A percentile compares a stretch with the other conserved stretches of the same genome.
These are phyloP conservation scores for Scaptomyza hsui DNA, from an alignment of 1,140 invertebrate genomes.

Conservation along the genomic window DNA sequence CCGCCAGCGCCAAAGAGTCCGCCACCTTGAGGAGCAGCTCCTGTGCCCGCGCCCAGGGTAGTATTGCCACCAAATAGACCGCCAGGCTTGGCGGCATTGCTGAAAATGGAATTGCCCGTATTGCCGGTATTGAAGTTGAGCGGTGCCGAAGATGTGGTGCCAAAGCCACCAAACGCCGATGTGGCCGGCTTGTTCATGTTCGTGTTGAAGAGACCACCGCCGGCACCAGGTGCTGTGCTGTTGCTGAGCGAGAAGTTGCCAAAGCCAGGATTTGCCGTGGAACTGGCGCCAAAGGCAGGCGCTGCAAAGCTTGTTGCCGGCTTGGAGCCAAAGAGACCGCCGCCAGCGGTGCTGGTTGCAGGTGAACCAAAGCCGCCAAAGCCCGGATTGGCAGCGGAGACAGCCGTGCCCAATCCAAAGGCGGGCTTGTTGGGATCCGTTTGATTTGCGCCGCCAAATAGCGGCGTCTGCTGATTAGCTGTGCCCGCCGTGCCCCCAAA, in stretches of 20 bases:
- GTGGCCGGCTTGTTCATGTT: conserved; percentile 85
- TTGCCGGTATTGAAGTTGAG: conserved; percentile 84
- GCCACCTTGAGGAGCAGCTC: conserved; percentile 42
- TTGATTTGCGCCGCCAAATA: conserved; percentile 83
- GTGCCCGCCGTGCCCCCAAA: conserved; percentile 72
- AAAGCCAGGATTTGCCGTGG: conserved; percentile 71
- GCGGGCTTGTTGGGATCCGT: conserved; percentile 85
- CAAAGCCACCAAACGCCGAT: conserved; percentile 83
- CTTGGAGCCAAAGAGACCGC: conserved; percentile 74
- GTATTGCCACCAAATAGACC: conserved; percentile 84
- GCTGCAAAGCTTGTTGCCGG: conserved; percentile 84
- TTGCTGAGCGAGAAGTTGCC: conserved; percentile 69
- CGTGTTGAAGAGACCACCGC: conserved; percentile 85
- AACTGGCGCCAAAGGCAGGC: conserved; percentile 71
- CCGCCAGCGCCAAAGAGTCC: conserved; percentile 84
- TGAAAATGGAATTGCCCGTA: conserved; percentile 83
- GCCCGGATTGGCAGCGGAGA: conserved; percentile 74
- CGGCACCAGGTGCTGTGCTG: conserved; percentile 68
- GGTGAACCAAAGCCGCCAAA: conserved; percentile 84
- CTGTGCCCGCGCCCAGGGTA: conserved; percentile 45
- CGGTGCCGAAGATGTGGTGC: conserved; percentile 64
- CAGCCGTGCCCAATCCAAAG: conserved; percentile 84
- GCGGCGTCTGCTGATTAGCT: conserved; percentile 75
- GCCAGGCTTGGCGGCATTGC: conserved; percentile 65
- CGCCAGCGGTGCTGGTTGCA: conserved; percentile 74